Conservation (phyloP, 2,113 vertebrate species). For the Tragelaphus buxtoni region DNA sequence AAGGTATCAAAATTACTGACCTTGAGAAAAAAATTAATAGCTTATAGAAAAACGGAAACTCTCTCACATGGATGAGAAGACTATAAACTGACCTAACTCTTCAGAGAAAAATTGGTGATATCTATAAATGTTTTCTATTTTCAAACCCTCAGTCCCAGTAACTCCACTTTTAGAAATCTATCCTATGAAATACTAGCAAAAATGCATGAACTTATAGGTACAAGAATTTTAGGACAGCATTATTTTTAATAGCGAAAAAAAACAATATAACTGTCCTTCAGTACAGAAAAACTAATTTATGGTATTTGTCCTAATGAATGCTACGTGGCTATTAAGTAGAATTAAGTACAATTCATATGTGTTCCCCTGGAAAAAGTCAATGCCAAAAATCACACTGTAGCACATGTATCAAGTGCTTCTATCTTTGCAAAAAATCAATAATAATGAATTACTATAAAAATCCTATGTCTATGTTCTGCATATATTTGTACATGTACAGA, state of each 20-base stretch:
- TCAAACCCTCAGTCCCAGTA: neutral
- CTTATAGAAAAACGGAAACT: neutral
- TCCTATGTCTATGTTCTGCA: neutral
- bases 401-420: neutral
- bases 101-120: neutral
- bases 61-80: neutral
- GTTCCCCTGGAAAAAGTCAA: neutral
- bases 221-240: neutral
- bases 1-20: neutral
- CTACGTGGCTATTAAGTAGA: neutral
- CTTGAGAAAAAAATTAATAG: neutral
- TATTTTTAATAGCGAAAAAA: neutral
- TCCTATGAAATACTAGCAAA: slow-evolving; percentile 18
- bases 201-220: neutral
- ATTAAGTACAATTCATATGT: neutral
- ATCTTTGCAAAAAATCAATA: neutral
- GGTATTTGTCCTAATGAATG: neutral
- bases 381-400: neutral
- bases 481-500: neutral
- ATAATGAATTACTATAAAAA: neutral
- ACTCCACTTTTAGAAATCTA: neutral
- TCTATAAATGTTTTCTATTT: neutral
- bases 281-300: neutral
- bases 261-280: neutral
- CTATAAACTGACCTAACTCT: neutral